Evolutionary conservation across 2,888 invertebrate species (phyloP).

Genomic region (Copidosoma aretas): DNA sequence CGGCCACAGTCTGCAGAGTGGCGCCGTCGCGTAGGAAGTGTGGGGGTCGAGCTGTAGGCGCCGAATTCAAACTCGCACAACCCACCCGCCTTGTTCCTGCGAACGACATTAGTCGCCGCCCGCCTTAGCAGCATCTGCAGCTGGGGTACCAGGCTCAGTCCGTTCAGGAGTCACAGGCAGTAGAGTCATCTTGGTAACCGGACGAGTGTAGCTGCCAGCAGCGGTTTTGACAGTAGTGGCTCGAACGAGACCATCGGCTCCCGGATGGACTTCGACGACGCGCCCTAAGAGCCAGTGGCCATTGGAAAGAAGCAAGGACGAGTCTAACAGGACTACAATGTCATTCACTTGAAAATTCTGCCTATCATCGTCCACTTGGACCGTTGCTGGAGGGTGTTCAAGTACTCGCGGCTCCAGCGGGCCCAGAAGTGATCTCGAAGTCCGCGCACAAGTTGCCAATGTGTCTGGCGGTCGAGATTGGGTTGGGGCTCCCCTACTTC

Average conservation of each 20-base stretch:
- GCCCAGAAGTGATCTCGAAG: background rate
- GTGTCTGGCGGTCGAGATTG: background rate
- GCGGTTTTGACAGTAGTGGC: slow-evolving; percentile 4
- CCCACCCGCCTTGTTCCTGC: no score
- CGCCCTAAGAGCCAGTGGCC: background rate
- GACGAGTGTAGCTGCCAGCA: background rate
- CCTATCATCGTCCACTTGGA: background rate
- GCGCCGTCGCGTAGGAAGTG: no score
- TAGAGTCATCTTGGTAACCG: background rate
- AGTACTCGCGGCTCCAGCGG: background rate
- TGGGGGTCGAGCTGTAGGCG: no score
- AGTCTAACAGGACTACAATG: slow-evolving; percentile 2
- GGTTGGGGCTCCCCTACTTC: background rate
- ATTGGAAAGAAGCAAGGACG: background rate
- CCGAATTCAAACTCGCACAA: no score
- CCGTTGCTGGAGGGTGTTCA: background rate
- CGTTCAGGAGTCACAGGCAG: no score
- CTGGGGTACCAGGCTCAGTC: no score
- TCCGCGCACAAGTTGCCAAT: background rate
- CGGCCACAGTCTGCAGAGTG: no score
- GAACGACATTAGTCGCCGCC: no score
- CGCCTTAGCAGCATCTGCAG: no score
- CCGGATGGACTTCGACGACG: background rate
- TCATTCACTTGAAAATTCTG: background rate
- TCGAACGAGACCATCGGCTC: background rate